Percentiles rank a stretch among this genome's conserved stretches.
Conservation (phyloP, 2,888 invertebrate genomes). For the Rhaphigaster nebulosa region DNA sequence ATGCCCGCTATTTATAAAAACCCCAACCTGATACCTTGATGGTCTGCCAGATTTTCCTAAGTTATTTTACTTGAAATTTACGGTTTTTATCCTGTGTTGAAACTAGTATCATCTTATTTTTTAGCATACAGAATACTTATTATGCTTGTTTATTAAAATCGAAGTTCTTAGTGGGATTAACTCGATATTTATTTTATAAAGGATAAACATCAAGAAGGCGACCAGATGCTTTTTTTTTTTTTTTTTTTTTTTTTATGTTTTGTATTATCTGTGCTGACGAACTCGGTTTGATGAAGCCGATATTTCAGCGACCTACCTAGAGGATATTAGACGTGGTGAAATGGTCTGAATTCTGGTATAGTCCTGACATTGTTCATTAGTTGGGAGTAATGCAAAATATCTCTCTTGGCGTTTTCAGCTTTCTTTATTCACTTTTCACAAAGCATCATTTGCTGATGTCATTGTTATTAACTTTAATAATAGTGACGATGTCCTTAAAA, state of each 20-base stretch:
- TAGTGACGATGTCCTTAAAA: neutral
- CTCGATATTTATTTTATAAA: neutral
- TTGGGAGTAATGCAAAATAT: neutral
- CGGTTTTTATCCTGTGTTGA: neutral
- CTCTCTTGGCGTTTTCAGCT: neutral
- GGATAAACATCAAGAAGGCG: neutral
- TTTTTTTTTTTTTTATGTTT: neutral
- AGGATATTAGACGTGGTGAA: neutral
- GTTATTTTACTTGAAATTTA: neutral
- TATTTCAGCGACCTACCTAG: neutral
- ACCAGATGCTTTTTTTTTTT: neutral
- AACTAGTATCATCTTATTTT: neutral
- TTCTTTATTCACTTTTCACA: neutral
- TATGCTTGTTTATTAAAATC: too few species aligned
- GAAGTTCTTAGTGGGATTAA: neutral
- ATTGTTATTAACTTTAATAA: neutral
- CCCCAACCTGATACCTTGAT: conserved; percentile 37
- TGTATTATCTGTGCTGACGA: neutral
- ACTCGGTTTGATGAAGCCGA: neutral
- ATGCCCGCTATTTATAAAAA: conserved; percentile 29
- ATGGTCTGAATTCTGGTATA: neutral
- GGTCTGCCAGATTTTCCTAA: conserved; percentile 42
- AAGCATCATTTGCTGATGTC: neutral
- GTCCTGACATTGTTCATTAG: neutral
- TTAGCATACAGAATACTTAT: too few species aligned